A percentile compares a stretch with the other conserved stretches of the same genome.
Conservation (phyloP, 2,113 vertebrate genomes). For the Lamprologus callipterus region DNA sequence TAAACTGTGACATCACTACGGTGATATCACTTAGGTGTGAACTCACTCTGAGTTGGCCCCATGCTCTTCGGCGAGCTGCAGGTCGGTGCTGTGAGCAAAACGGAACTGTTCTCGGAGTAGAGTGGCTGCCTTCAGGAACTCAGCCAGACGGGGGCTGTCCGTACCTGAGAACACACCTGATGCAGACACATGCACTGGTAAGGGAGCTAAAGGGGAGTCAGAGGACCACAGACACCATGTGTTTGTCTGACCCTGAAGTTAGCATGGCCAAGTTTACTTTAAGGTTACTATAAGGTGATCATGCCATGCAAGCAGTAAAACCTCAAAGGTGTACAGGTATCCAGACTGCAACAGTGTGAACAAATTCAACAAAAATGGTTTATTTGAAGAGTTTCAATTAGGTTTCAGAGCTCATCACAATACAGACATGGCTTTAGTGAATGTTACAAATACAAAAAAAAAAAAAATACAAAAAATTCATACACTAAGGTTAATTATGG, state of each 20-base stretch:
- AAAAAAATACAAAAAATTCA: background rate
- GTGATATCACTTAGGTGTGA: background rate
- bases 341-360: background rate
- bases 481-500: background rate
- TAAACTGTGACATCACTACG: background rate
- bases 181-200: background rate
- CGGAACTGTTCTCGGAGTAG: conserved; percentile 67
- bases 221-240: background rate
- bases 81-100: conserved; percentile 53
- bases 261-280: accelerated
- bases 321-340: background rate
- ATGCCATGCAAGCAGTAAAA: background rate
- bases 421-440: background rate
- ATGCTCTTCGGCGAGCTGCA: conserved; percentile 26
- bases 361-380: background rate
- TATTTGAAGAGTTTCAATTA: background rate
- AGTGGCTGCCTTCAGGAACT: conserved; percentile 64
- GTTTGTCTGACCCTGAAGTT: background rate
- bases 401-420: background rate
- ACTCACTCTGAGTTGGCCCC: conserved; percentile 53
- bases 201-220: background rate
- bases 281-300: background rate
- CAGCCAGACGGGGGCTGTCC: conserved; percentile 27
- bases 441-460: background rate
- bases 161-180: conserved; percentile 65